Conservation (phyloP, 2,888 invertebrate species). For the Mechanitis mazaeus region DNA sequence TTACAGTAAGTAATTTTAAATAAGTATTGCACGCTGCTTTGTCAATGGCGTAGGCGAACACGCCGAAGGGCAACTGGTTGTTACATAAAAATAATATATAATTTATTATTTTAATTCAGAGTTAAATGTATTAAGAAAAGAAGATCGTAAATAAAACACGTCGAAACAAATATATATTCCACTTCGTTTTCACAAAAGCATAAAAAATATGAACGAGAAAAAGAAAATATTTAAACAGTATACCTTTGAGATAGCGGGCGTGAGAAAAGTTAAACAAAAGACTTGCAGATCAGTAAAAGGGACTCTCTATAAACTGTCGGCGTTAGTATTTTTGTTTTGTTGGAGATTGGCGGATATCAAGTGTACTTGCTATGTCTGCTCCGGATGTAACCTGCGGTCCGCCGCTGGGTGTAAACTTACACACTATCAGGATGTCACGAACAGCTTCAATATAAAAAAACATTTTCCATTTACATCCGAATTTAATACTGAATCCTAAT, state of each 20-base stretch:
- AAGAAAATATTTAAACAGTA: slow-evolving; percentile 25
- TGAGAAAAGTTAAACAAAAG: slow-evolving; percentile 28
- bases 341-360: slow-evolving; percentile 23
- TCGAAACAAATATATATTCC: neutral
- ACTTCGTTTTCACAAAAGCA: neutral
- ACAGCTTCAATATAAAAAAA: slow-evolving; percentile 8
- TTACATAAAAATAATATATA: too few relatives aligned
- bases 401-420: slow-evolving; percentile 23
- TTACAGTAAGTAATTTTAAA: too few relatives aligned
- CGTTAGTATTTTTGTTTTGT: slow-evolving; percentile 20
- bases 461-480: neutral
- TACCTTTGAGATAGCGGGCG: slow-evolving; percentile 25
- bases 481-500: neutral
- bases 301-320: slow-evolving; percentile 23
- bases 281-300: slow-evolving; percentile 25
- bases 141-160: neutral
- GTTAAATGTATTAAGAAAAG: neutral
- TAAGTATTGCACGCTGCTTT: too few relatives aligned
- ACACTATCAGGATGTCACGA: slow-evolving; percentile 30
- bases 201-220: slow-evolving; percentile 14
- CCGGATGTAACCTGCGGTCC: slow-evolving; percentile 47
- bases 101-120: too few relatives aligned
- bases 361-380: slow-evolving; percentile 23
- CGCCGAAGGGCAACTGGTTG: too few relatives aligned
- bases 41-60: too few relatives aligned